Conservation (phyloP, 2,113 vertebrate species). For the Mohoua ochrocephala region DNA sequence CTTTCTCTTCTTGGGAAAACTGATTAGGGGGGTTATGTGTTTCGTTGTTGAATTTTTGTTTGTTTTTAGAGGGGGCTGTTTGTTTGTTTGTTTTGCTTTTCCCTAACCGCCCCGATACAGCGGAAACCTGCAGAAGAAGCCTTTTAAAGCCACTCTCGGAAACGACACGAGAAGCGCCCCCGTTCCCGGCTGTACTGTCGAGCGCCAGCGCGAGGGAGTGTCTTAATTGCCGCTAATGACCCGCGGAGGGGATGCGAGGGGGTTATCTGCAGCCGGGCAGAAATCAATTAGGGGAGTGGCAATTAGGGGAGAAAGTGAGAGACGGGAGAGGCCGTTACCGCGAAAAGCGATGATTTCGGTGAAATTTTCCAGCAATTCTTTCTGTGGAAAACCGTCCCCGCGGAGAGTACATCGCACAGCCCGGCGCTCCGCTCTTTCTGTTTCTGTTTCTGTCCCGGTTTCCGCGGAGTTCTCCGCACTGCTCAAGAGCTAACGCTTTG, state of each 20-base stretch:
- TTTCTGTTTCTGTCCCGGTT: neutral
- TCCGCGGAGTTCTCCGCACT: neutral
- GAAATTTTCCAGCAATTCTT: neutral
- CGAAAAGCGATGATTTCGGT: neutral
- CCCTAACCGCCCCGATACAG: neutral
- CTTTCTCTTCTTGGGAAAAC: neutral
- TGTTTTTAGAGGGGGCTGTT: neutral
- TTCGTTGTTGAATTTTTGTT: neutral
- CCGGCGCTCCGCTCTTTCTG: neutral
- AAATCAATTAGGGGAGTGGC: slow-evolving; percentile 5
- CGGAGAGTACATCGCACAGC: neutral
- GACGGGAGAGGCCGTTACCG: neutral
- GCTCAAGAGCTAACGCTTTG: neutral
- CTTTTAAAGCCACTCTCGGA: neutral
- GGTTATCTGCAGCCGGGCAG: neutral
- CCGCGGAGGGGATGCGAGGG: neutral
- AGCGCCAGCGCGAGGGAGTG: neutral
- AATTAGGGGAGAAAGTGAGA: neutral
- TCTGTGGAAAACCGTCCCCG: neutral
- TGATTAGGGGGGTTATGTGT: accelerated
- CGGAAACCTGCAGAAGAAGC: neutral
- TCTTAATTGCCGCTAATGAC: slow-evolving; percentile 25
- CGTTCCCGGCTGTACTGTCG: neutral
- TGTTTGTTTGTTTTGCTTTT: neutral
- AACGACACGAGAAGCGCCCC: neutral